A percentile compares a stretch with the other conserved stretches of the same genome.
phyloP scores from a whole-genome alignment of 1,140 invertebrate genomes.

The Macrocentrus cingulum region DNA sequence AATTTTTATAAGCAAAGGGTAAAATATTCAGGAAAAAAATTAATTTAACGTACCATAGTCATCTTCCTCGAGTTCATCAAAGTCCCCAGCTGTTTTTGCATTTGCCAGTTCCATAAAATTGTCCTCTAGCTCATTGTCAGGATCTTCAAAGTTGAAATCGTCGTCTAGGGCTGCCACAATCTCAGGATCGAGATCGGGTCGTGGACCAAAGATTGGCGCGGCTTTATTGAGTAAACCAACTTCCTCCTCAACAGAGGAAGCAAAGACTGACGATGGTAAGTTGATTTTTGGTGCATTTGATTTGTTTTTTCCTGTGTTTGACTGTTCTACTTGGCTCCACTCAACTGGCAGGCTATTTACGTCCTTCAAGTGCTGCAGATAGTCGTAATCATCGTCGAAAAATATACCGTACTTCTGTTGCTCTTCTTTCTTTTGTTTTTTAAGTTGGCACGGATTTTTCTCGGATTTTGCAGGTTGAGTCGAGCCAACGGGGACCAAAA shows the following conservation, averaged over 20 bases:
- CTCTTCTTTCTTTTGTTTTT: slow-evolving; percentile 72
- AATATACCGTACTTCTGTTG: slow-evolving; percentile 90
- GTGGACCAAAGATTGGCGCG: slow-evolving; percentile 72
- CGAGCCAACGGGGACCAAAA: slow-evolving; percentile 69
- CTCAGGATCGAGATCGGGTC: slow-evolving; percentile 88
- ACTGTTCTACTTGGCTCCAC: slow-evolving; percentile 44
- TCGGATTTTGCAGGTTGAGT: slow-evolving; percentile 30
- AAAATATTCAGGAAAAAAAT: too few relatives aligned
- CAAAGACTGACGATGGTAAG: slow-evolving; percentile 89
- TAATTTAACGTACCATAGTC: slow-evolving; percentile 45
- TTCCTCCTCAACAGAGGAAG: slow-evolving; percentile 84
- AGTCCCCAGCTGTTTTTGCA: slow-evolving; percentile 54
- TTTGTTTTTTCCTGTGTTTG: slow-evolving; percentile 37
- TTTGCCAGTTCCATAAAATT: slow-evolving; percentile 85
- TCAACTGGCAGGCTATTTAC: slow-evolving; percentile 56
- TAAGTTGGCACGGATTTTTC: slow-evolving; percentile 44
- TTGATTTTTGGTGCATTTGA: slow-evolving; percentile 60
- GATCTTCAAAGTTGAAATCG: slow-evolving; percentile 84
- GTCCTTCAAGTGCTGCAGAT: slow-evolving; percentile 88
- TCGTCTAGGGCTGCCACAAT: slow-evolving; percentile 91
- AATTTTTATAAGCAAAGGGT: too few relatives aligned
- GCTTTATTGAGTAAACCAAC: slow-evolving; percentile 88
- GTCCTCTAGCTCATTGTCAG: slow-evolving; percentile 85
- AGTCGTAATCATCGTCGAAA: slow-evolving; percentile 95
- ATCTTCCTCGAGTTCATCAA: slow-evolving; percentile 42